These are phyloP conservation scores for Mastigias papua DNA, from an alignment of 30 jellyfish, hydroid and myxozoan species.

Conservation along the genomic window DNA sequence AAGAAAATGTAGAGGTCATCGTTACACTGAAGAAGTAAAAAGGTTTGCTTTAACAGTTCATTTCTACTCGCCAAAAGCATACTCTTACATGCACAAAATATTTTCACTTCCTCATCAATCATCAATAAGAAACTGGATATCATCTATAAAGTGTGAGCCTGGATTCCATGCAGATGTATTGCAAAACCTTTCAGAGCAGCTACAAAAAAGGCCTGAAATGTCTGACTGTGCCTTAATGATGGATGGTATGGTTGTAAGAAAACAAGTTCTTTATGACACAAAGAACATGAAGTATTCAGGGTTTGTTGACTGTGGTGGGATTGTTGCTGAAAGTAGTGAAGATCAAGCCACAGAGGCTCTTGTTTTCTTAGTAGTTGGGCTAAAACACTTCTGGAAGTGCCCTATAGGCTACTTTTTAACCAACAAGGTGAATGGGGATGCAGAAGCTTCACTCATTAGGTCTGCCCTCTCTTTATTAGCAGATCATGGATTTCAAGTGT, in stretches of 20 bases:
- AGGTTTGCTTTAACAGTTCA: slow-evolving; percentile 8
- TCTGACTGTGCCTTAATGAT: slow-evolving; percentile 10
- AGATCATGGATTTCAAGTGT: too few relatives aligned
- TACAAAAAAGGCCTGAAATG: neutral
- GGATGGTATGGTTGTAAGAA: neutral
- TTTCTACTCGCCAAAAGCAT: slow-evolving; percentile 18
- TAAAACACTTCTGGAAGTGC: too few relatives aligned
- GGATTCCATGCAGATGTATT: neutral
- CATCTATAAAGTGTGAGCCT: neutral
- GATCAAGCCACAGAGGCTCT: too few relatives aligned
- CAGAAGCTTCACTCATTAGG: too few relatives aligned
- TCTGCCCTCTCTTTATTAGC: too few relatives aligned
- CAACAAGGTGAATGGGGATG: too few relatives aligned
- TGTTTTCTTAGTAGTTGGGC: too few relatives aligned
- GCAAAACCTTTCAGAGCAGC: neutral
- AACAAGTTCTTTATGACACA: neutral
- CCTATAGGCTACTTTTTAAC: too few relatives aligned
- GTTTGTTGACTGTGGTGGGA: too few relatives aligned
- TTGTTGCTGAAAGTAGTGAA: too few relatives aligned
- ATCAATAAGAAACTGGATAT: slow-evolving; percentile 21
- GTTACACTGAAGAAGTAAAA: slow-evolving; percentile 19
- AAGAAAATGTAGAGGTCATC: slow-evolving; percentile 3
- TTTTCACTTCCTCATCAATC: slow-evolving; percentile 11
- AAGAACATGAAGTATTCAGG: too few relatives aligned
- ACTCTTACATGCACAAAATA: neutral